phyloP scores from a whole-genome alignment of 2,113 vertebrate species.

The Mungos mungo region DNA sequence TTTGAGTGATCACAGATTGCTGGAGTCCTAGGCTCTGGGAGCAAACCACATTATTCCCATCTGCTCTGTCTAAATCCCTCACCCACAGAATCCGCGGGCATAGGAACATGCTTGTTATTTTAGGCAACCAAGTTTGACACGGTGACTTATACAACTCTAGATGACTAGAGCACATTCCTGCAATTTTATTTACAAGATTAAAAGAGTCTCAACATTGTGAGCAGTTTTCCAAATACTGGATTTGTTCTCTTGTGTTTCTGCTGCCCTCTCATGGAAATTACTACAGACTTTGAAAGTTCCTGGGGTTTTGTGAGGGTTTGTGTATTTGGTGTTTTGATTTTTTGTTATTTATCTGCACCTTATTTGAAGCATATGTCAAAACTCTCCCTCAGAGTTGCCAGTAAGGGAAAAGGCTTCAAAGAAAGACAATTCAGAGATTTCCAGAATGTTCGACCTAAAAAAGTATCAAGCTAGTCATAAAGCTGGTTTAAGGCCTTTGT shows the following conservation, averaged over 20 bases:
- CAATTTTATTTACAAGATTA: neutral
- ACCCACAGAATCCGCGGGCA: neutral
- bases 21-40: neutral
- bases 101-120: neutral
- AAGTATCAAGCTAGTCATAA: neutral
- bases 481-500: neutral
- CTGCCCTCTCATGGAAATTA: neutral
- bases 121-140: neutral
- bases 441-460: neutral
- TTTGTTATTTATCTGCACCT: neutral
- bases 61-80: neutral
- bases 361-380: neutral
- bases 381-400: neutral
- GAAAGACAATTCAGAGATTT: neutral
- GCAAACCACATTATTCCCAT: neutral
- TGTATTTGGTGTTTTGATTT: neutral
- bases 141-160: neutral
- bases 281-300: neutral
- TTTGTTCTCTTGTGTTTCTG: neutral
- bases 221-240: neutral
- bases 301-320: neutral
- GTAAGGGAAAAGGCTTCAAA: neutral
- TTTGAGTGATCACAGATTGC: neutral
- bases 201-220: neutral
- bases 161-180: neutral